These are phyloP conservation scores for Apaloderma vittatum DNA, from an alignment of 2,113 vertebrate genomes.

Conservation along the genomic window DNA sequence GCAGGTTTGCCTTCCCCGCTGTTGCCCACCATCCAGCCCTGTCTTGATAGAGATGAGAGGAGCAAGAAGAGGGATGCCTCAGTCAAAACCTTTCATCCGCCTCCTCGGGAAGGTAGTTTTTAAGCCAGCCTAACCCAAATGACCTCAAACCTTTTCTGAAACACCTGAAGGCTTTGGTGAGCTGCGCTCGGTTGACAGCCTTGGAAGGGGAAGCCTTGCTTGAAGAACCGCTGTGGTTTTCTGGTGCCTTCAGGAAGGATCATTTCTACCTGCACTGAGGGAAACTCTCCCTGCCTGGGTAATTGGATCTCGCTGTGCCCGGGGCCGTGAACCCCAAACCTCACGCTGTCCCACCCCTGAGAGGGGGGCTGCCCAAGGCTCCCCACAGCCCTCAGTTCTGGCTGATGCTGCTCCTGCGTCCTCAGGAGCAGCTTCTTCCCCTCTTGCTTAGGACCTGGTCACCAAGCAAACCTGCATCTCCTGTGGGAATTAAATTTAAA, in stretches of 20 bases:
- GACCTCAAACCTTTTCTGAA: not conserved
- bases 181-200: not conserved
- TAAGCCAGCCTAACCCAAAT: not conserved
- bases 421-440: not conserved
- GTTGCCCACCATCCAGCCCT: not conserved
- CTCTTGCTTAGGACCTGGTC: not conserved
- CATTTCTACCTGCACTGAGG: not conserved
- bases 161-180: not conserved
- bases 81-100: not conserved
- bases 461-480: not conserved
- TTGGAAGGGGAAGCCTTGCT: not conserved
- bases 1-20: not conserved
- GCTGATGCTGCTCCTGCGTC: not conserved
- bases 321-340: not conserved
- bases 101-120: not conserved
- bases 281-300: not conserved
- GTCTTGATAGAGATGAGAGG: not conserved
- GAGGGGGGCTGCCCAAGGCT: not conserved
- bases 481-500: not conserved
- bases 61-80: rapidly evolving
- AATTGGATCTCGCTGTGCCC: not conserved
- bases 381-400: not conserved
- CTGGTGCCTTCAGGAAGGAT: not conserved
- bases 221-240: rapidly evolving
- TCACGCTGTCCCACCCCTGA: not conserved